Conservation (phyloP, 2,888 invertebrate species). For the Creontiades dilutus region DNA sequence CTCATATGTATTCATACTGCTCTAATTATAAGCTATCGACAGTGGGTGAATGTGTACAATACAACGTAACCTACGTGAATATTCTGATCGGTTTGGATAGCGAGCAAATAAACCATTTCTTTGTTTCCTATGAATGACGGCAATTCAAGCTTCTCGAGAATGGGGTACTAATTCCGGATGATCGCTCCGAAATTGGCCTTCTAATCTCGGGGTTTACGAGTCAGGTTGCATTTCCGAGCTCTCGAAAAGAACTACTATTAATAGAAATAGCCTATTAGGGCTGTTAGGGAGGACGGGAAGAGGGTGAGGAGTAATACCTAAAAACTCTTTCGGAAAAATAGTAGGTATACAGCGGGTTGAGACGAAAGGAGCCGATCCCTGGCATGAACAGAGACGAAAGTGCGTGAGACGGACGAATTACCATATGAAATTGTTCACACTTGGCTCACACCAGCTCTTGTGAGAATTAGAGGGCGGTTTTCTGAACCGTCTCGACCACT, state of each 20-base stretch:
- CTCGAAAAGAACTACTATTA: slow-evolving; percentile 12
- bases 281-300: neutral
- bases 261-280: neutral
- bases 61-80: no score
- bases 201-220: neutral
- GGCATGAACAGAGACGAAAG: slow-evolving; percentile 37
- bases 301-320: neutral
- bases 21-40: no score
- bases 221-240: neutral
- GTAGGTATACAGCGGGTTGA: neutral
- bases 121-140: neutral
- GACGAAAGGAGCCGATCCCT: neutral
- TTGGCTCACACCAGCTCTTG: slow-evolving; percentile 43
- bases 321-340: no score
- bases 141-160: neutral
- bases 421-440: slow-evolving; percentile 67
- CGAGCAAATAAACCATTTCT: no score
- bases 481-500: neutral
- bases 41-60: no score
- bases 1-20: no score
- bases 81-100: no score
- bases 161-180: neutral
- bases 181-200: slow-evolving; percentile 9
- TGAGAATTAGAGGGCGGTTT: slow-evolving; percentile 63
- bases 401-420: slow-evolving; percentile 59